Base-by-base conservation (phyloP, 2,888 invertebrate species). In the Apodemia hepburni region DNA sequence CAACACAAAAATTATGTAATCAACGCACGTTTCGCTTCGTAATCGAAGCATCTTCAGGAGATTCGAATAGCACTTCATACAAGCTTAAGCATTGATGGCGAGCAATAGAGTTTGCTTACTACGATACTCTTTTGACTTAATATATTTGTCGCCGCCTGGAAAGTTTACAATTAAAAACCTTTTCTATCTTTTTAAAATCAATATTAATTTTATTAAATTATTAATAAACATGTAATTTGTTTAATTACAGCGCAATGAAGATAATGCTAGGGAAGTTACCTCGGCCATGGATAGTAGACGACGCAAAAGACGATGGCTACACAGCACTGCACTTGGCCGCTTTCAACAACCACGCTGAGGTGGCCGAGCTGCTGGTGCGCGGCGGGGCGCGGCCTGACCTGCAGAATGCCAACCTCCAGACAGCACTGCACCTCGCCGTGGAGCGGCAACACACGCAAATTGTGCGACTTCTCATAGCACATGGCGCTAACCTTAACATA, bases 381-480 rank as follows among this genome's bases (percentile, higher is more conserved):
- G 98, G 98, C 61, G 96, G 97, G 73, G 98, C 98, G 11, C 96
- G 98, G 76, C 96, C 98, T 92, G 98, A 99, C 87, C 93, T 98
- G 64, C 98, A 98, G 90, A 99, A 99, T 88, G 98, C 98, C 58
- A 99, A 99, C 90, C 92, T 97, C 62, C 98, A 98, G 82, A 98
- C 98, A 0, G 97, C 97, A 0, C 91, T 98, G 33, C 99, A 99
- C 86, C 93, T 99, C 64, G 98, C 99, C 1, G 98, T 98, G 12
- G 98, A 99, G 87, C 92, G 99, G 11, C 98, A 99, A 78, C 99
- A 99, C 87, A 97, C 98, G n/a, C 98, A 98, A 87, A 98, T 99
- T 69, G 98, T 99, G 65, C 93, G 98, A 79, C 92, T 99, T 69
- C 92, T 99, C 72, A 98, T 99, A 17, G 94, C 97, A 60, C 98